Conservation (phyloP, 2,113 vertebrate species). For the Brachyhypopomus occidentalis region DNA sequence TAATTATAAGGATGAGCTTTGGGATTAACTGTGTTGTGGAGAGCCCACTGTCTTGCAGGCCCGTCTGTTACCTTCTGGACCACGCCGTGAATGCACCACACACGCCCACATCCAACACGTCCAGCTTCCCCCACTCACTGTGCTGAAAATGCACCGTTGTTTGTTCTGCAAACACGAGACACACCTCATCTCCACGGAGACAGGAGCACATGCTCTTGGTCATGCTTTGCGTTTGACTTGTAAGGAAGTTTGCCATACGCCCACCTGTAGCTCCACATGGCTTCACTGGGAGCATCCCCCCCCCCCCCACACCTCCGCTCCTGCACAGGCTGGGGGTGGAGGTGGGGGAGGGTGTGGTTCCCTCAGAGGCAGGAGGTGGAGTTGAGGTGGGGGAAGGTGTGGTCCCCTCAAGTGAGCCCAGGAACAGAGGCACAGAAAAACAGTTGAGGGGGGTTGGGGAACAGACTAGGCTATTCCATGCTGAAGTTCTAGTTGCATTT, state of each 20-base stretch:
- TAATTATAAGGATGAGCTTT: conserved; percentile 37
- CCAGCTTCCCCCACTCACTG: conserved; percentile 45
- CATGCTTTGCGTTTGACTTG: conserved; percentile 71
- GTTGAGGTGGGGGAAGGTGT: conserved; percentile 32
- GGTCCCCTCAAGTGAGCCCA: conserved; percentile 24
- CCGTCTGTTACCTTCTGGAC: conserved; percentile 19
- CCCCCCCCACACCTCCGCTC: conserved; percentile 55
- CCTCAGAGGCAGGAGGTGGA: conserved; percentile 11
- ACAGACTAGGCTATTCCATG: conserved; percentile 32
- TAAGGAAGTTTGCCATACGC: conserved; percentile 66
- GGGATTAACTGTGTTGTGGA: neutral
- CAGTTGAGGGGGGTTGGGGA: conserved; percentile 4
- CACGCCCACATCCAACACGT: conserved; percentile 47
- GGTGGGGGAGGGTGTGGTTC: conserved; percentile 19
- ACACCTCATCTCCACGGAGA: conserved; percentile 86
- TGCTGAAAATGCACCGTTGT: conserved; percentile 89
- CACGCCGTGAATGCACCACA: conserved; percentile 15
- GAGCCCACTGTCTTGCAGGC: conserved; percentile 22
- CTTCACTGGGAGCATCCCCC: conserved; percentile 78
- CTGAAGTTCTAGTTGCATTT: conserved; percentile 17
- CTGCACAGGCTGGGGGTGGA: neutral
- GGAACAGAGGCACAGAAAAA: conserved; percentile 32
- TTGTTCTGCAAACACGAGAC: conserved; percentile 92
- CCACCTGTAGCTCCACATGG: conserved; percentile 25
- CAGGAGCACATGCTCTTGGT: conserved; percentile 65